Base-by-base conservation (phyloP, 2,113 vertebrate species). In the Myiozetetes cayanensis region DNA sequence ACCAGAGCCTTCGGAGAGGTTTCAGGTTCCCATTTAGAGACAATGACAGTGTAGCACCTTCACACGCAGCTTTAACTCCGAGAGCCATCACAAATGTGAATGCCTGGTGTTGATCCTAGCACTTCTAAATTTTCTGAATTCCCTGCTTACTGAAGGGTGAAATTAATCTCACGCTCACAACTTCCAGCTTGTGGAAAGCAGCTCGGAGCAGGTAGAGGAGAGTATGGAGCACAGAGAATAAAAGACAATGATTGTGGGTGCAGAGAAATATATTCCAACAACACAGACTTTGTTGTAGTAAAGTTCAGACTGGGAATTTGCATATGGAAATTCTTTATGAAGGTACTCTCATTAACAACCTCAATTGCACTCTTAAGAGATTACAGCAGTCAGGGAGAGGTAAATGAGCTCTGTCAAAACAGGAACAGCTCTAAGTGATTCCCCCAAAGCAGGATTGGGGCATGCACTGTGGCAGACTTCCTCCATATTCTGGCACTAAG, bases 321-420 rank as follows among this genome's bases (percentile, higher is more conserved):
- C 90, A 94, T 95, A 91, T 72, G 92, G 92, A 95, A 93, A 95
- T 96, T 92, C 87, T 94, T 94, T 93, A 92, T 75, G 90, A 84
- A 96, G 91, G 68, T 53, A 81, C 39, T 95, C 56, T 46, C 44
- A 84, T 95, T 95, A 95, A 86, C 79, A 92, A 81, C 85, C 66
- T 84, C 88, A 96, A 90, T 72, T 94, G 93, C 94, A 87, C 71
- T 94, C 93, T 95, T 88, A 77, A 81, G 87, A 95, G 88, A 96
- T 90, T 89, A 82, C 66, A 95, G 94, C 87, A 96, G 94, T 89
- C 90, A 74, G 79, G 90, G 88, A 96, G 76, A 96, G 85, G 88
- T 93, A 96, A 95, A 96, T 86, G 85, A 96, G 85, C 65, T 96
- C 93, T 96, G 93, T 92, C 92, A 93, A 93, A 96, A 96, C 76